Conservation (phyloP, 2,888 invertebrate genomes). For the Pristionchus entomophagus region DNA sequence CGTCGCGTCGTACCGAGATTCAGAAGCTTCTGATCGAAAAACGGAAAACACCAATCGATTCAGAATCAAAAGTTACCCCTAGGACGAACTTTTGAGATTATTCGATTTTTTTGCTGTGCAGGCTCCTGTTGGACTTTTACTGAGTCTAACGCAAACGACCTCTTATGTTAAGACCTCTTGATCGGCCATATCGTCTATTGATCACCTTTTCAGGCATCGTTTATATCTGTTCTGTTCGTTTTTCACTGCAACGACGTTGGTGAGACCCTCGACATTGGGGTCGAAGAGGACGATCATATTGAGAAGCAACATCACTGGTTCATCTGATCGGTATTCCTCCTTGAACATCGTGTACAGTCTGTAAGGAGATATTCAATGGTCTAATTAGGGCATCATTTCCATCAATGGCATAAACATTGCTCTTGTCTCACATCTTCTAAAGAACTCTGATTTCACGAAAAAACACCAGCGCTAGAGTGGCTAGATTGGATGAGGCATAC, state of each 20-base stretch:
- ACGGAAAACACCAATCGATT: too few relatives aligned
- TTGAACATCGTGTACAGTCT: conserved; percentile 84
- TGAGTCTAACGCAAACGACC: too few relatives aligned
- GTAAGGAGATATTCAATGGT: conserved; percentile 52
- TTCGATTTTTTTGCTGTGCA: too few relatives aligned
- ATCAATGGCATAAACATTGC: neutral
- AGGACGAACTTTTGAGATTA: too few relatives aligned
- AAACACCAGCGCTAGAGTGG: neutral
- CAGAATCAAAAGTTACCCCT: too few relatives aligned
- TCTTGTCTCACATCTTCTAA: neutral
- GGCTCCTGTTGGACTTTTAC: too few relatives aligned
- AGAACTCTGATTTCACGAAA: conserved; percentile 10
- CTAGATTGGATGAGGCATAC: neutral
- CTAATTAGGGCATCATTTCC: too few relatives aligned
- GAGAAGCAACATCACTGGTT: conserved; percentile 90
- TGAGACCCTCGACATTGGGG: conserved; percentile 78
- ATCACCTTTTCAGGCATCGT: conserved; percentile 44
- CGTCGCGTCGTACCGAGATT: too few relatives aligned
- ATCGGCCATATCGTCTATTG: too few relatives aligned
- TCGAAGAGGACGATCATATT: conserved; percentile 89
- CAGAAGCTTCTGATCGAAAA: too few relatives aligned
- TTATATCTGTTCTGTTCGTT: conserved; percentile 41
- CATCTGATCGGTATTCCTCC: conserved; percentile 88
- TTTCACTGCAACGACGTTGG: neutral
- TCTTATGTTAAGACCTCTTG: too few relatives aligned